Evolutionary conservation across 2,797 vertebrate genomes (phyloP).

Genomic region (Pteronotus mesoamericanus): DNA sequence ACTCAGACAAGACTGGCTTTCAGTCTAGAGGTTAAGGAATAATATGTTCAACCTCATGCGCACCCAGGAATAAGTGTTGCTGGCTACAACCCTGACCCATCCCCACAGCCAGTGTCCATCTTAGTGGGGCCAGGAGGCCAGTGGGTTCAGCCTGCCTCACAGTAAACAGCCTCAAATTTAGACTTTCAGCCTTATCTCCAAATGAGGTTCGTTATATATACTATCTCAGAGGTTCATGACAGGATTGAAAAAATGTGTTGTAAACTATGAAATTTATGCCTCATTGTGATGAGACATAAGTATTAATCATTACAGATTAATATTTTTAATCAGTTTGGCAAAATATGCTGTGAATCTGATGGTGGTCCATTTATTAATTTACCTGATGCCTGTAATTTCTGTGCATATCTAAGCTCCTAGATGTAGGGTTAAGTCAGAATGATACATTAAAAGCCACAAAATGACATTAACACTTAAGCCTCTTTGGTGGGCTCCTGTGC

Average conservation of each 20-base stretch:
- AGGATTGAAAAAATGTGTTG: neutral
- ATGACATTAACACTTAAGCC: neutral
- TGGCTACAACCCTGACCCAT: neutral
- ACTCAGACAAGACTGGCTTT: neutral
- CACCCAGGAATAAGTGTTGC: neutral
- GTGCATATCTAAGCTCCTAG: neutral
- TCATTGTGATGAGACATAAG: neutral
- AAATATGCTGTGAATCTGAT: neutral
- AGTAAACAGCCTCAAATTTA: neutral
- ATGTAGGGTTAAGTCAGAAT: neutral
- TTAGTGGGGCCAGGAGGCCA: neutral
- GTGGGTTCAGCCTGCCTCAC: neutral
- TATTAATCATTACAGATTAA: neutral
- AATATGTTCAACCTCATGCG: neutral
- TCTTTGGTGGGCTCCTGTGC: neutral
- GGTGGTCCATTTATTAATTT: neutral
- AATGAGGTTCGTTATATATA: neutral
- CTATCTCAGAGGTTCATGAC: neutral
- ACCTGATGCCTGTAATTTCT: neutral
- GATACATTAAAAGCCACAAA: neutral
- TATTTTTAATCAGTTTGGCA: neutral
- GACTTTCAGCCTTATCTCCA: neutral
- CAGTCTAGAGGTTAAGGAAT: conserved; percentile 14
- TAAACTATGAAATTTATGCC: neutral
- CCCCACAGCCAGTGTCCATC: neutral